These are phyloP conservation scores for Lepus townsendii DNA, from an alignment of 2,797 vertebrate genomes.

Conservation along the genomic window DNA sequence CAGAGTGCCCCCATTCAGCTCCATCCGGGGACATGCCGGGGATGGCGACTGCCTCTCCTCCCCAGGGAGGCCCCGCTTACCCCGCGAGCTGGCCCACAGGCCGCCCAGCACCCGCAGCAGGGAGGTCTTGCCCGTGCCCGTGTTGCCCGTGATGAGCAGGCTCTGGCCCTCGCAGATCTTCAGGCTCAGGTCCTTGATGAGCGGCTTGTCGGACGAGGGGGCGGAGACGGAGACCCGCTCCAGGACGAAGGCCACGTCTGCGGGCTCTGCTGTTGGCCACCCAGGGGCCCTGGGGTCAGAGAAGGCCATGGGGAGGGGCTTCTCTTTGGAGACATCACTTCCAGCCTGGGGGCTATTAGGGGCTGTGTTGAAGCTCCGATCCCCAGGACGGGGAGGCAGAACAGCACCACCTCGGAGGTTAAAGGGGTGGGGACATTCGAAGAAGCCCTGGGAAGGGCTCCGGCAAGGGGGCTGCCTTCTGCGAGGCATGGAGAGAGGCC, in stretches of 20 bases:
- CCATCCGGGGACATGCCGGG: background rate
- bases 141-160: constrained; percentile 96
- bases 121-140: constrained; percentile 97
- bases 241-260: constrained; percentile 93
- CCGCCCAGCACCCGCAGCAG: constrained; percentile 95
- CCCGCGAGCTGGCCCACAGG: constrained; percentile 93
- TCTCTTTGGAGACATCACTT: background rate
- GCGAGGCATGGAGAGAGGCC: background rate
- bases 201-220: constrained; percentile 92
- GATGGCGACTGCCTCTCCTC: background rate
- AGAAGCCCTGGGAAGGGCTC: background rate
- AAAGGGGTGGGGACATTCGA: background rate
- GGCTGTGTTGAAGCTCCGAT: background rate
- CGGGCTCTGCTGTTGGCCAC: constrained; percentile 79
- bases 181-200: constrained; percentile 95
- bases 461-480: rapidly evolving
- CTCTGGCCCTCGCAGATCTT: constrained; percentile 93
- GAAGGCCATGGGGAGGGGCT: background rate
- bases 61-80: constrained; percentile 85
- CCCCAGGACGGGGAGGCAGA: no score
- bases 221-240: constrained; percentile 92
- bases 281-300: constrained; percentile 83
- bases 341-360: rapidly evolving
- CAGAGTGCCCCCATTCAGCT: background rate
- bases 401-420: background rate